Base-by-base conservation (phyloP, 2,113 vertebrate species). In the Podocnemis expansa region DNA sequence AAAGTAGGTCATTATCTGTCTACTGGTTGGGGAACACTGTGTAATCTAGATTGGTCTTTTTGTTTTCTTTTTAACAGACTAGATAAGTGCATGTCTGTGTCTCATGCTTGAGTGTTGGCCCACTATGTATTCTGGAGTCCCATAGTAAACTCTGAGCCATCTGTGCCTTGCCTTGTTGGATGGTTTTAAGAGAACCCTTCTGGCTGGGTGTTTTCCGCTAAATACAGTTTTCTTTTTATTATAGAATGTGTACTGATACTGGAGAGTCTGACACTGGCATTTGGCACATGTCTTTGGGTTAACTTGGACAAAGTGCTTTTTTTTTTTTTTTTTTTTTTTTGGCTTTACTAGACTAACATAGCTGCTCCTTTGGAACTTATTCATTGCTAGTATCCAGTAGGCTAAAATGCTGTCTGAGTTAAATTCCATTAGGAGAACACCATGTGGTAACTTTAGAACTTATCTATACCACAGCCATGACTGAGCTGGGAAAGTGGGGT, bases 251-350 rank as follows among this genome's bases (percentile, higher is more conserved):
- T 67, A 67, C 54, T 92, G 51, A 52, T 16, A 52, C 14, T 52
- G 91, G 93, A 91, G 49, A 85, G 24, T 91, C 91, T 84, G 79
- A 96, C 95, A 86, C 49, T 27, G 60, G 86, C 93, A 95, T 95
- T 92, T 97, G 96, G 95, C 47, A 4, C 14, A 3, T 9, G 45
- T 29, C 92, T 95, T 97, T 58, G n/a, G 63, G 51, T 91, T 90
- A 95, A 82, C 91, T 96, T 95, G 84, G 89, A 89, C 91, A 95
- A 93, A 93, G 85, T 92, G 88, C 97, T 96, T 96, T 96, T 95
- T 75, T 94, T 83, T 34, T 93, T n/a, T n/a, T n/a, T n/a, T n/a
- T n/a, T n/a, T n/a, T n/a, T n/a, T n/a, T n/a, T n/a, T n/a, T n/a
- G n/a, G n/a, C n/a, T n/a, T n/a, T n/a, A n/a, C n/a, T n/a, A n/a